Evolutionary conservation across 2,113 vertebrate genomes (phyloP), one percentile per base, ranked within the genome.

Genomic region (Meleagris gallopavo): DNA sequence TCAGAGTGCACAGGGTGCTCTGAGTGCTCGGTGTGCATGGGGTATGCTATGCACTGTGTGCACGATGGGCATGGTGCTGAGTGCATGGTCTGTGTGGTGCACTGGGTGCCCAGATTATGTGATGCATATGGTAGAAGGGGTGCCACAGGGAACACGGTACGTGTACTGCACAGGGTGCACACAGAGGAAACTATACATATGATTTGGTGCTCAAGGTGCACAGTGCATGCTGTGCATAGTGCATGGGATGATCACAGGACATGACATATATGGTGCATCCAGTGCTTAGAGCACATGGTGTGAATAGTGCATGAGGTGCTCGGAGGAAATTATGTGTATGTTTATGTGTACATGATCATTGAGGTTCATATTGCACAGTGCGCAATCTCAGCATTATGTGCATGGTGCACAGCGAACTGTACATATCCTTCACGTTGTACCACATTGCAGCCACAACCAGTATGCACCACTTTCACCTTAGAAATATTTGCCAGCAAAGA

Each of bases 381-480:
- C 9, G 2, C 2, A 16, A 6, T 3, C 7, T 10, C 5, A 7
- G 30, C 10, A 3, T 1, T 3, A 3, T 11, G 48, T 2, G 30
- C 21, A 1, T 3, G 4, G 25, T 18, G 69, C 27, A 3, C 3
- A 3, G 25, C 3, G 19, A 16, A 1, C 55, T 11, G 6, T 3
- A n/a, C 19, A 0, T 1, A 2, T 6, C 17, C 1, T 4, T 36
- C 14, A 1, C 6, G 0, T 3, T 5, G 40, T 10, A 4, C n/a
- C 2, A n/a, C 9, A 8, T 2, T 7, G 20, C 5, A 2, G 25
- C 41, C 5, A 0, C 27, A 7, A 1, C 6, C 36, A 7, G 11
- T 2, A 0, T 5, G 41, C 27, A 2, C 5, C 3, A 2, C 27
- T 17, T 8, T 11, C 18, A 1, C 32, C 32, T 27, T 16, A 0